These are phyloP conservation scores for Dendrolimus houi DNA, from an alignment of 2,888 invertebrate species.

Conservation along the genomic window DNA sequence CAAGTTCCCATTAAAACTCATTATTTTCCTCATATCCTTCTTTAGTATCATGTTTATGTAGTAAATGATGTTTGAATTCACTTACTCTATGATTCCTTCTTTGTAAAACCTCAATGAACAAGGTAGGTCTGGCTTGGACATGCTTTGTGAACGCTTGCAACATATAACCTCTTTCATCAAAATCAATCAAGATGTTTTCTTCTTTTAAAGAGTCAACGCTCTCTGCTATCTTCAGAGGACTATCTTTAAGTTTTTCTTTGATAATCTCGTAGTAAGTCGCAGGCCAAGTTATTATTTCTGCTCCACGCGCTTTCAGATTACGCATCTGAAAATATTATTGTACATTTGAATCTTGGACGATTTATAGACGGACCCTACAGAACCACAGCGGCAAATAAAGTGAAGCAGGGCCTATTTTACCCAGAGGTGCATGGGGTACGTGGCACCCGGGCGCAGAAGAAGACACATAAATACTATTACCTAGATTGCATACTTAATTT, in stretches of 20 bases:
- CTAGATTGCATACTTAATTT: no score
- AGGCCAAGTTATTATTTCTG: conserved; percentile 92
- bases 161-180: conserved; percentile 97
- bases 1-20: no score
- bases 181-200: conserved; percentile 94
- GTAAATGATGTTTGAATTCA: neutral
- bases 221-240: conserved; percentile 82
- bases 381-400: no score
- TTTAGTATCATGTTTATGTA: neutral
- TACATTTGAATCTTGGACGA: neutral
- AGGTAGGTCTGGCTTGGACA: conserved; percentile 95
- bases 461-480: no score
- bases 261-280: conserved; percentile 92
- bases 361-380: no score
- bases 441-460: no score
- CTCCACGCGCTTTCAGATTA: conserved; percentile 87
- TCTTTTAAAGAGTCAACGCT: conserved; percentile 88
- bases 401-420: no score
- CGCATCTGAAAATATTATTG: conserved; percentile 63
- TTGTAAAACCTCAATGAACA: conserved; percentile 97
- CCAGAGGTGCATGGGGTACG: no score
- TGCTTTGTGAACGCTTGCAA: conserved; percentile 97
- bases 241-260: conserved; percentile 82
- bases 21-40: neutral
- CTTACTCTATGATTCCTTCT: conserved; percentile 92